phyloP scores from a whole-genome alignment of 2,113 vertebrate genomes.

The Lepus europaeus region DNA sequence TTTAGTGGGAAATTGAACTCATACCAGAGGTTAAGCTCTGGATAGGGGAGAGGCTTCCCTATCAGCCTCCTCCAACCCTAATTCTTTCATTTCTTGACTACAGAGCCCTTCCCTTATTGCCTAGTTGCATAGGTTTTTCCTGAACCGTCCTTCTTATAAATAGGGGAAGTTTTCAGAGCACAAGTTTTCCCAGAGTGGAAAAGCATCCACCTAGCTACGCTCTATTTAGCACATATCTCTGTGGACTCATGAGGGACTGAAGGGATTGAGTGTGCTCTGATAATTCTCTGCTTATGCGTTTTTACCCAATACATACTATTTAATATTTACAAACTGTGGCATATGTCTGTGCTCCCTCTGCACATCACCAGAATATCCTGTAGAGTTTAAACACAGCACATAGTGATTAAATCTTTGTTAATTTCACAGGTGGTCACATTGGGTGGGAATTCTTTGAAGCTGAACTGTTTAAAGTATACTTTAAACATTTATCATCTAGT shows the following conservation, averaged over 20 bases:
- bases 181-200: neutral
- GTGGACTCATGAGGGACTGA: neutral
- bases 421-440: conserved; percentile 19
- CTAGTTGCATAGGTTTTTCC: neutral
- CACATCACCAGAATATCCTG: neutral
- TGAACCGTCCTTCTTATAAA: neutral
- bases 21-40: neutral
- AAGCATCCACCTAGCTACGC: neutral
- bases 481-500: neutral
- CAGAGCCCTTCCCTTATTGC: neutral
- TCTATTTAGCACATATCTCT: neutral
- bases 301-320: conserved; percentile 3
- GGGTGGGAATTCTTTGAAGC: conserved; percentile 32
- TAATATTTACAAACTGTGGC: neutral
- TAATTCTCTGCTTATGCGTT: neutral
- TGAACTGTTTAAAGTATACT: conserved; percentile 36
- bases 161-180: neutral
- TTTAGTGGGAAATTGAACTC: neutral
- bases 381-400: conserved; percentile 13
- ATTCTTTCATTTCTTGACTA: neutral
- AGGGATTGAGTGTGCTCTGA: neutral
- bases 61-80: rapidly evolving
- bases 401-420: conserved; percentile 12
- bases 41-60: neutral
- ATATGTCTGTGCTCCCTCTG: neutral